These are phyloP conservation scores for Drosophila nigromelanica DNA, from an alignment of 1,140 invertebrate genomes.

Conservation along the genomic window DNA sequence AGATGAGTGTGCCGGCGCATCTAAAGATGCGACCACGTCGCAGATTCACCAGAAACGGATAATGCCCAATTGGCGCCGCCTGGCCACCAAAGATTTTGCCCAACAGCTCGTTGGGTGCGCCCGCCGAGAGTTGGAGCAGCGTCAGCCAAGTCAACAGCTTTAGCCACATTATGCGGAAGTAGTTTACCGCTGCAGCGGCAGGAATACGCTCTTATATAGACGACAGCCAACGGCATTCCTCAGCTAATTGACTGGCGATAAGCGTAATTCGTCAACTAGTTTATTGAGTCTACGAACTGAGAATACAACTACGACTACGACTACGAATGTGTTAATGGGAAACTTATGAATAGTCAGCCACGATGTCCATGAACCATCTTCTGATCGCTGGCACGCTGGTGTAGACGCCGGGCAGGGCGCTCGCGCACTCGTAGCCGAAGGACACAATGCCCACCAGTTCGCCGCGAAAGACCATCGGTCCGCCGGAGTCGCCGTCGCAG, in stretches of 20 bases:
- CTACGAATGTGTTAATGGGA: no score
- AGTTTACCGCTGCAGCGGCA: no score
- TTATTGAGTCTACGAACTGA: neutral
- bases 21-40: conserved; percentile 31
- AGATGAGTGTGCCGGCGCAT: conserved; percentile 62
- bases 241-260: conserved; percentile 58
- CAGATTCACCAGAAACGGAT: conserved; percentile 64
- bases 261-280: conserved; percentile 21
- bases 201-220: conserved; percentile 15
- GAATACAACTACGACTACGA: no score
- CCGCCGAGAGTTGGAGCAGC: conserved; percentile 6
- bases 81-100: conserved; percentile 53
- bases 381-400: conserved; percentile 59
- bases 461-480: conserved; percentile 54
- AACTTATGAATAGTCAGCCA: conserved; percentile 37
- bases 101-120: neutral
- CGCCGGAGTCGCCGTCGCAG: conserved; percentile 65
- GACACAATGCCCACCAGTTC: conserved; percentile 61
- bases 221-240: conserved; percentile 42
- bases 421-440: conserved; percentile 55
- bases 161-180: conserved; percentile 20
- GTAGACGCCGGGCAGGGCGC: conserved; percentile 55
- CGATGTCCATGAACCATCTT: conserved; percentile 43
- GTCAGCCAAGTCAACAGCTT: conserved; percentile 4
- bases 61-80: conserved; percentile 1